Base-by-base conservation (phyloP, 2,797 vertebrate genomes). In the Enteromius afrohamiltoni region DNA sequence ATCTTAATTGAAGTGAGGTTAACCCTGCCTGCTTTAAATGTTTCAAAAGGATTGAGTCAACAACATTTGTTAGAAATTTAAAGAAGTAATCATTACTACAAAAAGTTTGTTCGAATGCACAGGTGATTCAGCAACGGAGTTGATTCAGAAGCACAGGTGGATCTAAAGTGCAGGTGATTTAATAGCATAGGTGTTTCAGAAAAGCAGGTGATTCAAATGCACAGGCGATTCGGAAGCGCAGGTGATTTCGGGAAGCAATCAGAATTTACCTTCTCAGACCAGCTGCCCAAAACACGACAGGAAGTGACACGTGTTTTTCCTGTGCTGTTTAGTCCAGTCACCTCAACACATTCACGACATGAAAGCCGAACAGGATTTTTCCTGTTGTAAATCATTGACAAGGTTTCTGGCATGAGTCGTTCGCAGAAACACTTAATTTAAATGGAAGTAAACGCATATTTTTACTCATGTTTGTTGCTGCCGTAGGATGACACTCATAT, bases 361-460 rank as follows among this genome's bases (percentile, higher is more conserved):
- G 77, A 31, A 86, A 85, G 84, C 85, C 86, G 82, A 83, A 29
- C 14, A 3, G 75, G 73, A 78, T 83, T 77, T 60, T 58, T 80
- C 88, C 85, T 88, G 87, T 90, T 85, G 87, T 88, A 87, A 85
- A 85, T 88, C 81, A 88, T 83, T 88, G 86, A 86, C 3, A 0
- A 5, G 2, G 58, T 62, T 62, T 60, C 23, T 62, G 58, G 23
- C 58, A 26, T 14, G 29, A 80, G 80, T 88, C 82, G 77, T 78
- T 90, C 87, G 53, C 76, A 29, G 11, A 70, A 90, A 83, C 5
- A 77, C 86, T 91, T 89, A 86, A 91, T 86, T 83, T 88, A 86
- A 90, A 93, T 91, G 89, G 89, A 89, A 94, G 91, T 95, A 94
- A 95, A 94, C 90, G 90, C 92, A 82, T 83, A 69, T 91, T 88